A percentile compares a stretch with the other conserved stretches of the same genome.
Conservation (phyloP, 2,113 vertebrate genomes). For the Hiodon alosoides region DNA sequence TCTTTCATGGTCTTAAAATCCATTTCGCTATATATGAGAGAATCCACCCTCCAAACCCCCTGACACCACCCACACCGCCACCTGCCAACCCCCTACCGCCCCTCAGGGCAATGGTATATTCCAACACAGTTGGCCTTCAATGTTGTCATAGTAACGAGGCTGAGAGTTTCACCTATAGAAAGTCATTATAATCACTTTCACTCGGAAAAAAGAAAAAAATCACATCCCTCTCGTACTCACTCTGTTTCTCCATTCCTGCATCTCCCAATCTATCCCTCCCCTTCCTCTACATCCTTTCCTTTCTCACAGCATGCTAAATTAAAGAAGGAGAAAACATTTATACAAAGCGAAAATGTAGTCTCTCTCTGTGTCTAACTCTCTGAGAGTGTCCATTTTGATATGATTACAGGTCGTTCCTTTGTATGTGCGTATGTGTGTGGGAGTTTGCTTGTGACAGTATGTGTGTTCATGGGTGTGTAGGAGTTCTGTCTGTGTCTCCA, state of each 20-base stretch:
- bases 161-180: slow-evolving; percentile 51
- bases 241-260: slow-evolving; percentile 21
- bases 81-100: slow-evolving; percentile 23
- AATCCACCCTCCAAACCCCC: slow-evolving; percentile 29
- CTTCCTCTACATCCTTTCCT: neutral
- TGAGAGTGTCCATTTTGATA: slow-evolving; percentile 1
- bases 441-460: slow-evolving; percentile 2
- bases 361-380: neutral
- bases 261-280: slow-evolving; percentile 1
- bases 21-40: slow-evolving; percentile 15
- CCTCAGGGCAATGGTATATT: slow-evolving; percentile 57
- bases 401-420: neutral
- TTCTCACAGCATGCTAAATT: slow-evolving; percentile 8
- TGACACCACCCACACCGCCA: slow-evolving; percentile 36
- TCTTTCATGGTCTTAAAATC: slow-evolving; percentile 15
- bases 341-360: neutral
- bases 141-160: slow-evolving; percentile 67
- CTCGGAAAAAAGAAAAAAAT: slow-evolving; percentile 32
- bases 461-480: slow-evolving; percentile 1
- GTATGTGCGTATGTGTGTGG: neutral
- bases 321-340: neutral
- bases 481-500: slow-evolving; percentile 7
- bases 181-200: slow-evolving; percentile 56
- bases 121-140: slow-evolving; percentile 49
- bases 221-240: slow-evolving; percentile 21